Evolutionary conservation across 2,888 invertebrate species (phyloP).

Genomic region (Acronicta aceris): DNA sequence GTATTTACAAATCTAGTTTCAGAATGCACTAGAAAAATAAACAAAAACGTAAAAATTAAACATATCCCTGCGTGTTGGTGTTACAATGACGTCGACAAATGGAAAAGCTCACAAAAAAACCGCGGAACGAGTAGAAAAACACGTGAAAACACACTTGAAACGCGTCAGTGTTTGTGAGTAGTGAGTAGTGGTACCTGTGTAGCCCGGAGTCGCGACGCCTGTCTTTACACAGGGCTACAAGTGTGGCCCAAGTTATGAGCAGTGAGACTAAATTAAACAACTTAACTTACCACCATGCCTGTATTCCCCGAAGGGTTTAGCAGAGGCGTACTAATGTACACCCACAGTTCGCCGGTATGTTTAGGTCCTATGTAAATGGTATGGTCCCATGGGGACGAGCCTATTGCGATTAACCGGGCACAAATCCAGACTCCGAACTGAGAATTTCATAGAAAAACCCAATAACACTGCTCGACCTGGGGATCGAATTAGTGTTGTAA

Average conservation of each 20-base stretch:
- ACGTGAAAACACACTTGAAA: conserved; percentile 53
- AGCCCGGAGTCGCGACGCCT: conserved; percentile 27
- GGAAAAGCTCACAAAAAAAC: conserved; percentile 41
- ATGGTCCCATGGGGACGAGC: too few species aligned
- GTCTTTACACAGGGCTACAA: conserved; percentile 39
- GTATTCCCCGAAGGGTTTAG: too few species aligned
- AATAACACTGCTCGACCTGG: too few species aligned
- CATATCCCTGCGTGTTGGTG: conserved; percentile 34
- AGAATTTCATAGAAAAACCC: too few species aligned
- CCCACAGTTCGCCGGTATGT: too few species aligned
- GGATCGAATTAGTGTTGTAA: too few species aligned
- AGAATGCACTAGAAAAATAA: not conserved
- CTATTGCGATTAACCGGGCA: too few species aligned
- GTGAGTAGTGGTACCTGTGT: conserved; percentile 33
- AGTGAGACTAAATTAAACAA: conserved; percentile 8
- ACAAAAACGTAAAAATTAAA: conserved; percentile 16
- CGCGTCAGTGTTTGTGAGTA: conserved; percentile 52
- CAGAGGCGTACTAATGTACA: too few species aligned
- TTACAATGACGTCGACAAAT: conserved; percentile 16
- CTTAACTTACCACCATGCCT: too few species aligned
- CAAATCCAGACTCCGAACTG: too few species aligned
- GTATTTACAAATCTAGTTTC: conserved; percentile 3
- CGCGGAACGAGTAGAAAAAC: conserved; percentile 47
- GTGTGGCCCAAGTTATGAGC: conserved; percentile 17
- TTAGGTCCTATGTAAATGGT: too few species aligned